Base-by-base conservation (phyloP, 2,797 vertebrate species). In the Hydrophis major region DNA sequence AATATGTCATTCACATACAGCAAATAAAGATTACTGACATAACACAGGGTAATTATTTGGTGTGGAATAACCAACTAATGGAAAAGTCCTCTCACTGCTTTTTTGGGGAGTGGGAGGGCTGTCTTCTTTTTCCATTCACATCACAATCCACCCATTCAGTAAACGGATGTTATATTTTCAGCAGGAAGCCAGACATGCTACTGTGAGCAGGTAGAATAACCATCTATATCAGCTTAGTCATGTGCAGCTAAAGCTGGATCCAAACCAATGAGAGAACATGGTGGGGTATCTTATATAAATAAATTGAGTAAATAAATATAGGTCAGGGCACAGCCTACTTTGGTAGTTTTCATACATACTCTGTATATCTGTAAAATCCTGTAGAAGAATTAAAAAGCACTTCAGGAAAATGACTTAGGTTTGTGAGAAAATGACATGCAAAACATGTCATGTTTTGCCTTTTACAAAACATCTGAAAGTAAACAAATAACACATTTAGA, bases 381-480 rank as follows among this genome's bases (percentile, higher is more conserved):
- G 7, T 27, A 91, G 60, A 91, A 37, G 2, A 18, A 78, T 87
- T 93, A 86, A 92, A 59, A 92, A 32, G 88, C 59, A 88, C 92
- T 95, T 47, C 93, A 95, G 86, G 91, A 94, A 96, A 96, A 95
- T 3, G 22, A 92, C 50, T n/a, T 93, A 86, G 60, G 28, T 92
- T 95, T 95, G 96, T 95, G 63, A 94, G 57, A 91, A 86, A 95
- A 93, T 91, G 91, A 94, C 16, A 91, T 28, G 13, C 14, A 32
- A 11, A 42, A 32, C 37, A 32, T 0, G 18, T 32, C 32, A 32
- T 32, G 32, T n/a, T n/a, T 61, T n/a, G 60, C 27, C 53, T 57
- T n/a, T 28, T 42, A 28, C 25, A 83, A 83, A 90, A 6, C 10
- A 5, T 7, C 78, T 37, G 10, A 32, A 63, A 87, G 11, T 20